phyloP scores from a whole-genome alignment of 2,797 vertebrate genomes.

The Scolopax bukidnonensis region DNA sequence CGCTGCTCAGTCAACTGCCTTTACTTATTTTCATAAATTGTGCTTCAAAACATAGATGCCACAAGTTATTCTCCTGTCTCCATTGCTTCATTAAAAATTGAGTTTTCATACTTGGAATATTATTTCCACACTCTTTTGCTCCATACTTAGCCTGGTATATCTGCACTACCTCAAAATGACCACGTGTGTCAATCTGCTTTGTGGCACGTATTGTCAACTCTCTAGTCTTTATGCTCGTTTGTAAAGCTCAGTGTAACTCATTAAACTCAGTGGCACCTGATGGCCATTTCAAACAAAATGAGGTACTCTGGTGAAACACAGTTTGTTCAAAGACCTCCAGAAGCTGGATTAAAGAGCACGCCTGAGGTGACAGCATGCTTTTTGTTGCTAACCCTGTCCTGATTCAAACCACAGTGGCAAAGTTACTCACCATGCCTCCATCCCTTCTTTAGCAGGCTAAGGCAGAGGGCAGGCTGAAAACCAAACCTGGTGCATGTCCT shows the following conservation, averaged over 20 bases:
- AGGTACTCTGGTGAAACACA: not conserved
- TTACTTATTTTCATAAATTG: not conserved
- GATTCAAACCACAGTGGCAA: not conserved
- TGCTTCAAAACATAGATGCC: not conserved
- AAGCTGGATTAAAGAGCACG: not conserved
- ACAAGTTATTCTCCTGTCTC: not conserved
- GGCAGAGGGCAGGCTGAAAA: not conserved
- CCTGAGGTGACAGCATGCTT: not conserved
- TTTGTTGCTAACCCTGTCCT: not conserved
- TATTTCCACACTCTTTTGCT: not conserved
- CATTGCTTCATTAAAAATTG: not conserved
- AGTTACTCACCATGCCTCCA: not conserved
- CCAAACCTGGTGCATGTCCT: not conserved
- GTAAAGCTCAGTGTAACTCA: not conserved
- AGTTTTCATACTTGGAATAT: not conserved
- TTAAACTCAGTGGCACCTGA: not conserved
- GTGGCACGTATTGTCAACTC: not conserved
- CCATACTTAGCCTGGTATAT: not conserved
- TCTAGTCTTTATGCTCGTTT: not conserved
- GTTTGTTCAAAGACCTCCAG: not conserved
- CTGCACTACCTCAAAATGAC: not conserved
- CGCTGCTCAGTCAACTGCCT: not conserved
- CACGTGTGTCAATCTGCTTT: not conserved
- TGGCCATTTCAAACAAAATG: not conserved
- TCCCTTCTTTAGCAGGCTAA: not conserved